Evolutionary conservation across 1,140 invertebrate genomes (phyloP), one percentile per base, ranked within the genome.

Genomic region (Meloidogyne hapla): DNA sequence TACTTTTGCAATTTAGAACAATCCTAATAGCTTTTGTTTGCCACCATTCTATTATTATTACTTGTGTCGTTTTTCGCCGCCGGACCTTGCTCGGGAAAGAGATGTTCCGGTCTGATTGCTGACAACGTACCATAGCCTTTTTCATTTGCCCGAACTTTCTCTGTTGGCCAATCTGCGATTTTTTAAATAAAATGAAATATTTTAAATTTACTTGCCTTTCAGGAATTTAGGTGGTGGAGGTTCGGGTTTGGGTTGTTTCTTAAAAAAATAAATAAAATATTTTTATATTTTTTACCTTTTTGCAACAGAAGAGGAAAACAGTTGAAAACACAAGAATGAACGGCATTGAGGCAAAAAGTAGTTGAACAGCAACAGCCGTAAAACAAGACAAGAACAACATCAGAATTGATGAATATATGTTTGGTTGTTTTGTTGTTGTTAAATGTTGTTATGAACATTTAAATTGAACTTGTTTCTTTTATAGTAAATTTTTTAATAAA

Each of bases 111-210:
- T n/a, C 6, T 4, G 18, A 56, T 56, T n/a, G 48, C 48, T 56
- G 48, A 56, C 48, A 56, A 21, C 4, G 48, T 56, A 56, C 48
- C 48, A 56, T 56, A 56, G 48, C 48, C 48, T 9, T 5, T n/a
- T n/a, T 56, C 48, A 56, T 56, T 56, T 56, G 48, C 48, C 48
- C 48, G 48, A 56, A 56, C 48, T 21, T 56, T 56, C 48, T 56
- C 48, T 56, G 48, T n/a, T n/a, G 48, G 48, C 48, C 48, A 56
- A 56, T 56, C 48, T 56, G 48, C 8, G 48, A 56, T 6, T 42
- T 42, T 42, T 42, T 13, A 42, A 42, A 42, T 10, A 42, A 42
- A 15, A 42, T 15, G 2, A 12, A 42, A 12, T 42, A 9, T 42
- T 12, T 42, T 42, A n/a, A n/a, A 45, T 15, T 15, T 15, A 15